Evolutionary conservation across 2,888 invertebrate species (phyloP).

Genomic region (Trichogramma evanescens): DNA sequence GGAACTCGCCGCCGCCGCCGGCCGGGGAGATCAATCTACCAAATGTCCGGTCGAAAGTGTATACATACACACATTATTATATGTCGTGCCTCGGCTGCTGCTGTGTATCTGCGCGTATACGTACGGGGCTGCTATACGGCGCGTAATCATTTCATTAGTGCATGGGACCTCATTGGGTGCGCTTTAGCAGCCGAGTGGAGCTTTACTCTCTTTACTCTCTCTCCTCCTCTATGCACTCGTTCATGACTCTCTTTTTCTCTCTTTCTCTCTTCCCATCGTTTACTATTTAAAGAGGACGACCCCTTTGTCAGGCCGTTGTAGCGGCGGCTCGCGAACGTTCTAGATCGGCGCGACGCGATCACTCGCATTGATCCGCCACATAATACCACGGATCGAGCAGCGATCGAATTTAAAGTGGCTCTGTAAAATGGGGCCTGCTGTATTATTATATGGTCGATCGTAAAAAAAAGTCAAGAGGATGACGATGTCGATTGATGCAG

Average conservation of each 20-base stretch:
- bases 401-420: too few relatives aligned
- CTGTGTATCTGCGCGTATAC: too few relatives aligned
- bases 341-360: background rate
- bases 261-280: background rate
- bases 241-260: background rate
- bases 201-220: slow-evolving; percentile 4
- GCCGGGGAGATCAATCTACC: slow-evolving; percentile 39
- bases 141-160: slow-evolving; percentile 25
- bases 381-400: too few relatives aligned
- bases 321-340: slow-evolving; percentile 5
- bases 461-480: too few relatives aligned
- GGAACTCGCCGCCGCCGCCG: too few relatives aligned
- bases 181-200: background rate
- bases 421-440: too few relatives aligned
- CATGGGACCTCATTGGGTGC: slow-evolving; percentile 17
- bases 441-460: too few relatives aligned
- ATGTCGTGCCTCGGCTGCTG: too few relatives aligned
- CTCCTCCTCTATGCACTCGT: background rate
- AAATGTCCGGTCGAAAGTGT: slow-evolving; percentile 43
- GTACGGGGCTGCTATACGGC: too few relatives aligned
- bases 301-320: slow-evolving; percentile 8
- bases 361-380: too few relatives aligned
- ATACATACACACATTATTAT: slow-evolving; percentile 19
- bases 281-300: background rate
- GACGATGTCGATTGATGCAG: too few relatives aligned